Conservation (phyloP, 2,797 vertebrate species). For the Acanthurus lineatus region DNA sequence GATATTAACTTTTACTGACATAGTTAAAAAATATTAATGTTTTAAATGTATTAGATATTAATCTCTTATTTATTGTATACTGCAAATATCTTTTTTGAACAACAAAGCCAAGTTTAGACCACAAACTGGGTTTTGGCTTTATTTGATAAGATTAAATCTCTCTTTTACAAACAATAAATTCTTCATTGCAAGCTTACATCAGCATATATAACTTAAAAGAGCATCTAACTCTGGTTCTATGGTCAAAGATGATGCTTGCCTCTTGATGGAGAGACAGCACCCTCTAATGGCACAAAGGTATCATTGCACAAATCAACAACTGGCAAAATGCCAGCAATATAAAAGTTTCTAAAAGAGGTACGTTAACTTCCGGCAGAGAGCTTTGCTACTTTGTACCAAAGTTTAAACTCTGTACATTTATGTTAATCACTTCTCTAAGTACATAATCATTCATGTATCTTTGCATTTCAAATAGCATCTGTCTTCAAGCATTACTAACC, state of each 20-base stretch:
- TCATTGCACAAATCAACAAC: conserved; percentile 53
- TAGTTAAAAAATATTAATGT: not conserved
- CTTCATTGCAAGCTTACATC: conserved; percentile 22
- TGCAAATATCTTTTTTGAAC: conserved; percentile 37
- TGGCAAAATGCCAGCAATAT: conserved; percentile 56
- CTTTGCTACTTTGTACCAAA: conserved; percentile 17
- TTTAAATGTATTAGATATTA: conserved; percentile 32
- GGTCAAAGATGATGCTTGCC: conserved; percentile 33
- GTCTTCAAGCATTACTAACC: conserved; percentile 62
- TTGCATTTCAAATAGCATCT: conserved; percentile 27
- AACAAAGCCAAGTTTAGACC: conserved; percentile 35
- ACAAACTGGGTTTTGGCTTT: conserved; percentile 25
- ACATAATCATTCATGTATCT: conserved; percentile 25
- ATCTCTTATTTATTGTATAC: conserved; percentile 20
- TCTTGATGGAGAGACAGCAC: conserved; percentile 55
- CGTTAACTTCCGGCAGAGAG: conserved; percentile 40
- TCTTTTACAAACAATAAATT: conserved; percentile 39
- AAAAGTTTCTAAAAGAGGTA: conserved; percentile 42
- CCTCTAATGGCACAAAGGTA: conserved; percentile 67
- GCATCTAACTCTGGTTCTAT: conserved; percentile 19
- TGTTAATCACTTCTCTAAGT: conserved; percentile 18
- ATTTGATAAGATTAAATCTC: conserved; percentile 31
- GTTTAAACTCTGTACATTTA: conserved; percentile 15
- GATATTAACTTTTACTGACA: conserved; percentile 8
- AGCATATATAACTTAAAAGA: conserved; percentile 31